Base-by-base conservation (phyloP, 1,140 invertebrate species). In the Proales similis region DNA sequence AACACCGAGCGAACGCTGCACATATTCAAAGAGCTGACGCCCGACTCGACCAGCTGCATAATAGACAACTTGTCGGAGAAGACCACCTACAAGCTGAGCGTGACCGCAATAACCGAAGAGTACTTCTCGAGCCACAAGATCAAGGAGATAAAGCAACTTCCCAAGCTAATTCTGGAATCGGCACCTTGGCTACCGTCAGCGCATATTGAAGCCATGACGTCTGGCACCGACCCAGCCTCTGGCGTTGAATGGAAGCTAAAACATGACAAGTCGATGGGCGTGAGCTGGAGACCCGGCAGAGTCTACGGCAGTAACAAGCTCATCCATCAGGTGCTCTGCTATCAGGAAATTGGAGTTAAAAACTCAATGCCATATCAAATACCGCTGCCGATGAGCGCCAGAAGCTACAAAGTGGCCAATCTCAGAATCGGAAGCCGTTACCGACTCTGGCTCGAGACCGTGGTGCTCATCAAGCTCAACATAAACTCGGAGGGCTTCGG, bases 391-490 rank as follows among this genome's bases (percentile, higher is more conserved):
- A 17, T 4, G 12, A 47, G 42, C 30, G 30, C 38, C 29, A 20
- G 32, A 24, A 38, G 22, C 29, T 63, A 27, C 24, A 48, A 48
- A 20, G 0, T 64, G 22, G 19, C 53, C 9, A 61, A 49, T 26
- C 30, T 64, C n/a, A 46, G 29, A 53, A 36, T 49, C 14, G 63
- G 45, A 14, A 48, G 38, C 6, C 63, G 51, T 30, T 77, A 76
- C 57, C 69, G 67, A 51, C 65, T 77, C 22, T 68, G 70, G 20
- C 70, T 77, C 4, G 75, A 76, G 61, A 71, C 74, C 19, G 71
- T 76, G 7, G 74, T 77, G 11, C 75, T 74, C 65, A 65, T 76
- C 6, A 75, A 74, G 65, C 74, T 74, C n/a, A 69, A 70, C 2
- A 53, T 77, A n/a, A 68, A 74, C 9, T 53, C 66, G 9, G 67